These are phyloP conservation scores for Eunapius fragilis DNA, from an alignment of 37 sponge, comb jelly and placozoan species.

Conservation along the genomic window DNA sequence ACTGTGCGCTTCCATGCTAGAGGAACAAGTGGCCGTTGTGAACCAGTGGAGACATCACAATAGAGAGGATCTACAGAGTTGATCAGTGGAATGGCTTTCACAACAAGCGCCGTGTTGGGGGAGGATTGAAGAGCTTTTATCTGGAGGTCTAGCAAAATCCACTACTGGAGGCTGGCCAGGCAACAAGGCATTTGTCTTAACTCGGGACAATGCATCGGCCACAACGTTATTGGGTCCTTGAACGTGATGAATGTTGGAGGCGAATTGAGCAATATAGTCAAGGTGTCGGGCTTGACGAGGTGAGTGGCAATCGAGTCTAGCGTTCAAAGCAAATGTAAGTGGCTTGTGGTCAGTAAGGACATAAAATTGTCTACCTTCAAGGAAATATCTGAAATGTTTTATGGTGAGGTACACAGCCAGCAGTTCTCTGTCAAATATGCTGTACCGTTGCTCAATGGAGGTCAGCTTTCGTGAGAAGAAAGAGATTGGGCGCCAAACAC, in stretches of 20 bases:
- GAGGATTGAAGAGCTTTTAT: slow-evolving; percentile 26
- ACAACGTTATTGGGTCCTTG: slow-evolving; percentile 52
- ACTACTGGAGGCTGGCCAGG: slow-evolving; percentile 15
- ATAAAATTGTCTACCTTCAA: slow-evolving; percentile 71
- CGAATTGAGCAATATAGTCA: slow-evolving; percentile 65
- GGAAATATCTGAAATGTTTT: slow-evolving; percentile 60
- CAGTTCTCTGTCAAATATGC: slow-evolving; percentile 65
- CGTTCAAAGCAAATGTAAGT: slow-evolving; percentile 35
- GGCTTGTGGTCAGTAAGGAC: slow-evolving; percentile 73
- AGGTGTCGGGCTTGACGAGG: slow-evolving; percentile 60
- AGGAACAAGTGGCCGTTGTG: slow-evolving; percentile 53
- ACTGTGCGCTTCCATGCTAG: slow-evolving; percentile 32
- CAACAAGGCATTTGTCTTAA: slow-evolving; percentile 57
- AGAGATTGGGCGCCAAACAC: too few relatives aligned
- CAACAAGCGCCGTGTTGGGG: slow-evolving; percentile 9
- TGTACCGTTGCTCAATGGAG: slow-evolving; percentile 64
- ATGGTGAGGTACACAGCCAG: slow-evolving; percentile 61
- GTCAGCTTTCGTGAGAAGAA: too few relatives aligned
- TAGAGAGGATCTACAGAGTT: background rate
- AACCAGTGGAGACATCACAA: slow-evolving; percentile 65
- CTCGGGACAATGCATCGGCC: slow-evolving; percentile 69
- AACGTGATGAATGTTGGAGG: slow-evolving; percentile 58
- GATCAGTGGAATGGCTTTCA: slow-evolving; percentile 25
- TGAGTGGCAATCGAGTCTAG: slow-evolving; percentile 40
- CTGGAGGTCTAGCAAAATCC: slow-evolving; percentile 31